A percentile compares a stretch with the other conserved stretches of the same genome.
Conservation (phyloP, 2,888 invertebrate species). For the Clitarchus hookeri region DNA sequence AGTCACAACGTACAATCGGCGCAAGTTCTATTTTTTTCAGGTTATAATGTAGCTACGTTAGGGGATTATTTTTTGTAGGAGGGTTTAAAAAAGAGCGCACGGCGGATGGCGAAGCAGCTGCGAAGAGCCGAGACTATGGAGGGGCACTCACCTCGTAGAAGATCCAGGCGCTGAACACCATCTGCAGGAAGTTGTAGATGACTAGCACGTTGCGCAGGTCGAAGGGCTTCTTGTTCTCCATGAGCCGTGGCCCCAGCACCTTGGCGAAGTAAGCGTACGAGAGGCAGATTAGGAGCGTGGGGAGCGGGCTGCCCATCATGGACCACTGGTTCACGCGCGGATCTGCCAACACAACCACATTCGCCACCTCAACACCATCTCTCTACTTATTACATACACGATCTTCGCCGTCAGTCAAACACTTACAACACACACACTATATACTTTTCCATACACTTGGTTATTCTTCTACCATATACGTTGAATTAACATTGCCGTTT, state of each 20-base stretch:
- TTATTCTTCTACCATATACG: too few relatives aligned
- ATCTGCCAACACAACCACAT: constrained; percentile 65
- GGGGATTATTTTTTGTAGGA: too few relatives aligned
- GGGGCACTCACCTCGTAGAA: constrained; percentile 83
- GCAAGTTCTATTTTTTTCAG: too few relatives aligned
- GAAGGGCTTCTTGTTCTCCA: constrained; percentile 89
- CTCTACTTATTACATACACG: background rate
- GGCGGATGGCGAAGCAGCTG: too few relatives aligned
- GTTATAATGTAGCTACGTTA: too few relatives aligned
- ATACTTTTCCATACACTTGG: too few relatives aligned
- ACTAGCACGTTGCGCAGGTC: constrained; percentile 79
- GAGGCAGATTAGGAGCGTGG: constrained; percentile 81
- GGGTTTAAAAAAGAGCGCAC: too few relatives aligned
- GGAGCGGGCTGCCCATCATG: constrained; percentile 87
- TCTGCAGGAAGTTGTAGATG: constrained; percentile 87
- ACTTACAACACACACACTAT: background rate
- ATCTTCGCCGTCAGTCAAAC: background rate
- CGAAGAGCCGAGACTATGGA: background rate
- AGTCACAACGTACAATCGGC: too few relatives aligned
- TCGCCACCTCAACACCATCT: background rate
- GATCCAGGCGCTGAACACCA: constrained; percentile 87
- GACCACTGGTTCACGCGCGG: constrained; percentile 86
- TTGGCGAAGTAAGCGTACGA: constrained; percentile 83
- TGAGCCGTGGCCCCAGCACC: constrained; percentile 80
- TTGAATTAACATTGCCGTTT: too few relatives aligned